Conservation (phyloP, 2,888 invertebrate species). For the Macrophya annulata region DNA sequence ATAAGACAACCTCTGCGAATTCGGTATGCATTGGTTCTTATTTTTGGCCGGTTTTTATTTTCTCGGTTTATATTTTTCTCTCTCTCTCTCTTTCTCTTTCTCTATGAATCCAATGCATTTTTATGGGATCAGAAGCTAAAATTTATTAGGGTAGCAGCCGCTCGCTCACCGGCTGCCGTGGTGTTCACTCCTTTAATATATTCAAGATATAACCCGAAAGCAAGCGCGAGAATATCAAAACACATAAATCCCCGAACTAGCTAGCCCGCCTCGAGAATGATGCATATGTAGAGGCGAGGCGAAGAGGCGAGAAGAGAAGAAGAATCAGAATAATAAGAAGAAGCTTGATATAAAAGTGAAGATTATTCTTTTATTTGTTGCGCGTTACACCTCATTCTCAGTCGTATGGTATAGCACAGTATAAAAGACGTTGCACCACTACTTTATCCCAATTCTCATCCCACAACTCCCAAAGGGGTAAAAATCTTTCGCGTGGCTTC, state of each 20-base stretch:
- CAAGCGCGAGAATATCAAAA: constrained; percentile 69
- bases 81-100: constrained; percentile 59
- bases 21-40: constrained; percentile 68
- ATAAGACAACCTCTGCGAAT: constrained; percentile 60
- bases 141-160: constrained; percentile 72
- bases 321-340: background rate
- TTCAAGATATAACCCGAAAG: constrained; percentile 68
- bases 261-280: constrained; percentile 48
- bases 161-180: constrained; percentile 62
- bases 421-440: background rate
- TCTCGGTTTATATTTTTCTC: constrained; percentile 59
- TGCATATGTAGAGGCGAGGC: constrained; percentile 54
- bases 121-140: constrained; percentile 73
- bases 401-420: background rate
- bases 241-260: constrained; percentile 69
- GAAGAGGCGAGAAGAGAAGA: too few species aligned
- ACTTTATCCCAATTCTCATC: background rate
- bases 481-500: constrained; percentile 14
- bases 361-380: constrained; percentile 49
- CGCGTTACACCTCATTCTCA: constrained; percentile 20
- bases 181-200: constrained; percentile 67
- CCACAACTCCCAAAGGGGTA: background rate
- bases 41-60: constrained; percentile 65
- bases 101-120: constrained; percentile 74
- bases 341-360: constrained; percentile 43